Evolutionary conservation across 1,140 invertebrate species (phyloP), one percentile per base, ranked within the genome.

Genomic region (Cherax quadricarinatus): DNA sequence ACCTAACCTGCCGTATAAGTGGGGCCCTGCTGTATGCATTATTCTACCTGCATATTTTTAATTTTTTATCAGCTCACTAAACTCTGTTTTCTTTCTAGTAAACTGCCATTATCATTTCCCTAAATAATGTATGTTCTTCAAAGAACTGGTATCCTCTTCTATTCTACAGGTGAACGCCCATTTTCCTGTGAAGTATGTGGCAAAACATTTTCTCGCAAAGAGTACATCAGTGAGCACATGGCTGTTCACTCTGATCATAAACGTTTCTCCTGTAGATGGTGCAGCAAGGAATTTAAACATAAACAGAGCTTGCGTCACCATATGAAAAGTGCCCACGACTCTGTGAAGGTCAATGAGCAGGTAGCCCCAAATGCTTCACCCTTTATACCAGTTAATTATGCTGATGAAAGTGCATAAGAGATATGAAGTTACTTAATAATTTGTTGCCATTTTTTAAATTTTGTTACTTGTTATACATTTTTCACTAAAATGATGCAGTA

Each of bases 171-270:
- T 3, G 97, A 97, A 94, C 96, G 97, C 18, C 92, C 92, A 48
- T 93, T 84, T 80, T 86, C 98, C 94, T 99, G 98, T 95, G 98
- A 99, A 94, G 98, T 98, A 94, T 99, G 98, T 95, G 97, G 97
- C 94, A 98, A 98, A 95, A 97, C 97, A 93, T 98, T 98, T 94
- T 98, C 98, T 92, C 98, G 98, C 1, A 98, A 98, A 94, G 98
- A 98, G 94, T 98, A 98, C 95, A 95, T 98, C 70, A 98, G 97
- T 95, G 98, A 98, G 1, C 98, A 98, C 95, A 96, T 97, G 30
- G 96, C 98, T 66, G 98, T 98, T 85, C 98, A 98, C 95, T 96
- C 95, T 0, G 95, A 95, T 2, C 95, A 95, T 85, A 88, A 89
- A 78, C 92, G 89, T 10, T 94, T 93, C 84, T 81, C 82, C 18